Evolutionary conservation across 1,140 invertebrate species (phyloP), one percentile per base, ranked within the genome.

Genomic region (Neotoxoptera formosana): DNA sequence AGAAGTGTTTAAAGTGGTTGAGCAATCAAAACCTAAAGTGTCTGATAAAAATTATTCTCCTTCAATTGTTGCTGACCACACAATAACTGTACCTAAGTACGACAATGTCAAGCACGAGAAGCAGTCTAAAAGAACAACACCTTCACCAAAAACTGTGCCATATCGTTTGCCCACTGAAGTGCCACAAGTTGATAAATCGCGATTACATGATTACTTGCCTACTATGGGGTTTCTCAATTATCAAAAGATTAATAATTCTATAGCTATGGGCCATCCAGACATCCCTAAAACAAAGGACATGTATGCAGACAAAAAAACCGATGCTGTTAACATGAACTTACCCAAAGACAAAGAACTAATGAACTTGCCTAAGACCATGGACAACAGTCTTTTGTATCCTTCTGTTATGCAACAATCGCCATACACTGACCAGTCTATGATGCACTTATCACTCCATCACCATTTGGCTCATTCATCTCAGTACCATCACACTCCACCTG

Each of bases 371-470:
- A 93, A 93, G 45, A 81, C 47, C 41, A 93, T 93, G 23, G 91
- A 93, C 11, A 93, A 93, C 17, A 53, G 81, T 41, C 47, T 93
- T 41, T 53, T 93, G 6, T 93, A 93, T 56, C 86, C 91, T 0
- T 93, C 91, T 84, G 91, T 93, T 84, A 93, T 93, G 91, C 91
- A 93, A 47, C 91, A 93, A 86, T 93, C 91, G 0, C 91, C 91
- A 45, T 93, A 93, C 7, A 84, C 91, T 20, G 91, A 93, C 14
- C 91, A 86, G 30, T 93, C 91, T 9, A 93, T 93, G 91, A 93
- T 93, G 91, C 91, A 93, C 20, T 41, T 93, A 30, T 86, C 91
- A 2, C 48, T 93, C 7, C 91, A 93, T 21, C 91, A 93, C 9
- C 91, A 84, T 93, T 93, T 93, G 36, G 81, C 91, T 0, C 91